Evolutionary conservation across 2,888 invertebrate genomes (phyloP), one percentile per base, ranked within the genome.

Genomic region (Hirtodrosophila duncani): DNA sequence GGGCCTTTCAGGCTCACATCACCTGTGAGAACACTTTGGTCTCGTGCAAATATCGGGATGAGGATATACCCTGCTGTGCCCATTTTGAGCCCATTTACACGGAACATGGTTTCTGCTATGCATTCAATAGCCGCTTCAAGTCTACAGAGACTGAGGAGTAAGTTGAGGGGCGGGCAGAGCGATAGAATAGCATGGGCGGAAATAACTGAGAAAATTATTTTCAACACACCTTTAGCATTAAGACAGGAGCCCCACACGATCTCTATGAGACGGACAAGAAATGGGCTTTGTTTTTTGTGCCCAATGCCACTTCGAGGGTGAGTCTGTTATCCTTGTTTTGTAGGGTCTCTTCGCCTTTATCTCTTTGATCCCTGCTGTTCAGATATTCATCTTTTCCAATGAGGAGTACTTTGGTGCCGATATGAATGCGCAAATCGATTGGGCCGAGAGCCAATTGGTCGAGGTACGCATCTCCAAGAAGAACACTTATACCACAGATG

Each of bases 401-500:
- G 91, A 92, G 75, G 93, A 93, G 84, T 89, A 91, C 83, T 91
- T 92, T 1, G 91, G 91, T 0, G 82, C 91, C 16, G 93, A 93
- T 63, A 89, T 91, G 67, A 90, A 89, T 68, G 90, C 92, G 0
- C 93, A 93, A 72, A 91, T 92, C 61, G 87, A 90, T 1, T 93
- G 93, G 93, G 90, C 91, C 30, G 89, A 80, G 38, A 78, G 70
- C 20, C 82, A 86, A 53, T 51, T 78, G 0, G 83, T 83, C 1
- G 87, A 86, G 51, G 79, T 87, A 8, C 75, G 87, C 3, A 86
- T 94, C 81, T 91, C 92, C 0, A 91, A 93, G 14, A 92, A 93
- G 75, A 91, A 92, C 80, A 93, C 93, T 0, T 93, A 93, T 82
- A 93, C 93, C 0, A 93, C 93, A 0, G 89, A 90, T 48, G 92